These are phyloP conservation scores for Anabacerthia variegaticeps DNA, from an alignment of 2,797 vertebrate genomes.

Conservation along the genomic window DNA sequence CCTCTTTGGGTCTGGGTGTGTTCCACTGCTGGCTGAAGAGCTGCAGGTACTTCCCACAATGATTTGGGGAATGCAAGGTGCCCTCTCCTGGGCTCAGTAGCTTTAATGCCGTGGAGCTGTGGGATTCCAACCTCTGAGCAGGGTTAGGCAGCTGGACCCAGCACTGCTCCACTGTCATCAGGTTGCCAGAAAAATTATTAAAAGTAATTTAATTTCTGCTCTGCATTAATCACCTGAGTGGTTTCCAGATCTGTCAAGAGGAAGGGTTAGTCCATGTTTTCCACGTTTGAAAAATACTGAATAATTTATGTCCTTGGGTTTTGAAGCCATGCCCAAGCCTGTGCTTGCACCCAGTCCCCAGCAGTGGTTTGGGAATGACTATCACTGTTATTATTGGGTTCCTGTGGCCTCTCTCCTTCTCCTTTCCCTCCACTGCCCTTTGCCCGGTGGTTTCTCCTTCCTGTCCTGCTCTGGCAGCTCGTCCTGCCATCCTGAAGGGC, in stretches of 20 bases:
- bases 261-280: not conserved
- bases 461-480: not conserved
- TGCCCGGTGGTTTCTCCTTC: not conserved
- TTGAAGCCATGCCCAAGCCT: not conserved
- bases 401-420: constrained; percentile 6
- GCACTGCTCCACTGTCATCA: not conserved
- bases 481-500: not conserved
- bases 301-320: not conserved
- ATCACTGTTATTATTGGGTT: not conserved
- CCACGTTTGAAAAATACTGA: not conserved
- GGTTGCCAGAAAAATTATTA: not conserved
- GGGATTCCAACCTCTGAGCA: not conserved
- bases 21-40: not conserved
- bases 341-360: not conserved
- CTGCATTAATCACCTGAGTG: not conserved
- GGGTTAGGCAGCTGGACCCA: not conserved
- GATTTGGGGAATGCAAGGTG: not conserved
- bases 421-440: not conserved
- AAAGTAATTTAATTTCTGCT: constrained; percentile 1
- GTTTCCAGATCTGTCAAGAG: not conserved
- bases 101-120: accelerated
- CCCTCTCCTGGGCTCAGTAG: not conserved
- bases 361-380: not conserved
- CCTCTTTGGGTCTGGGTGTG: not conserved
- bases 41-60: not conserved